Percentiles rank a stretch among this genome's conserved stretches.
Evolutionary conservation across 2,888 invertebrate species (phyloP).

Genomic region (Drosophila birchii): DNA sequence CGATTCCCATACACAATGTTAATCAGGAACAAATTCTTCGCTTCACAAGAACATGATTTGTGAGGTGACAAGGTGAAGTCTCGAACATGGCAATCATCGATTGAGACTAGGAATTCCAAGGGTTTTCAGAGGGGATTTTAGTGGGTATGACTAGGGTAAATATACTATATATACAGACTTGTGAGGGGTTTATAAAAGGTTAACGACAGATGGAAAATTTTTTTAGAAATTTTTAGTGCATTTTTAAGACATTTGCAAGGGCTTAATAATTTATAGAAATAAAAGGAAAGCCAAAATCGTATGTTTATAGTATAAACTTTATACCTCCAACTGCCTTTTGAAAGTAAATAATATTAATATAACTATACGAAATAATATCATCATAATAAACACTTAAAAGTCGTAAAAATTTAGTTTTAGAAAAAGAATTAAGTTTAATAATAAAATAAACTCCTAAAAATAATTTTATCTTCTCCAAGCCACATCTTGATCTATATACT

Average conservation of each 20-base stretch:
- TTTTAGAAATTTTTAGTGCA: not conserved
- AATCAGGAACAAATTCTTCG: slow-evolving; percentile 42
- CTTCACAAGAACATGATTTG: slow-evolving; percentile 39
- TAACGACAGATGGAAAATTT: not conserved
- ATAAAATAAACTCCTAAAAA: not conserved
- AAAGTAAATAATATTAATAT: not conserved
- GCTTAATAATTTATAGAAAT: not conserved
- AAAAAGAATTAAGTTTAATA: too few relatives aligned
- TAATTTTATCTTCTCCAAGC: not conserved
- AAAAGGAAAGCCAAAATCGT: not conserved
- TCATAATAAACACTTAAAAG: too few relatives aligned
- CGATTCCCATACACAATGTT: slow-evolving; percentile 12
- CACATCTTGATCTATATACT: not conserved
- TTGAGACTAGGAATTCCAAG: not conserved
- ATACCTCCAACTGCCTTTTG: not conserved
- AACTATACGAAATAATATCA: too few relatives aligned
- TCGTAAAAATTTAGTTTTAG: too few relatives aligned
- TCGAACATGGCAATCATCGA: slow-evolving; percentile 26
- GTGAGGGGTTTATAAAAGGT: not conserved
- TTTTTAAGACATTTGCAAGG: not conserved
- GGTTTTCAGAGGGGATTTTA: not conserved
- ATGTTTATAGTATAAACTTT: too few relatives aligned
- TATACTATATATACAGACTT: not conserved
- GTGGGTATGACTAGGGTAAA: not conserved
- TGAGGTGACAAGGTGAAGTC: slow-evolving; percentile 27